A percentile compares a stretch with the other conserved stretches of the same genome.
Conservation (phyloP, 2,113 vertebrate species). For the Cromileptes altivelis region DNA sequence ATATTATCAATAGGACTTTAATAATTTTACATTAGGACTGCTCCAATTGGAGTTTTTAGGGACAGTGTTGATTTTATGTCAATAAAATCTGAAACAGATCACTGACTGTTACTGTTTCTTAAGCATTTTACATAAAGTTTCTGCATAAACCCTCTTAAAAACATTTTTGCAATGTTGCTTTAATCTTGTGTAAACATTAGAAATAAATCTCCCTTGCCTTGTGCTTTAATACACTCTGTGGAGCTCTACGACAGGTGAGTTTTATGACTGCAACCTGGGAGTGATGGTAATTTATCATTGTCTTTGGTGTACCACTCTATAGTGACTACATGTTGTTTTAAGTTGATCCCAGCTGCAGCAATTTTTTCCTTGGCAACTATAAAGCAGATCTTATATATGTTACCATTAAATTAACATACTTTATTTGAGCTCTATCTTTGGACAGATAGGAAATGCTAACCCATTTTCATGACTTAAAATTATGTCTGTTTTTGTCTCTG, state of each 20-base stretch:
- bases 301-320: no score
- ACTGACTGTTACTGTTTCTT: not conserved
- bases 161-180: not conserved
- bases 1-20: not conserved
- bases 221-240: not conserved
- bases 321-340: no score
- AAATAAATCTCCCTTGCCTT: not conserved
- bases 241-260: not conserved
- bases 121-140: not conserved
- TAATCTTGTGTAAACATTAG: not conserved
- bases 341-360: no score
- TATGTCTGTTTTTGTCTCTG: not conserved
- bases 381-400: not conserved
- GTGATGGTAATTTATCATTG: not conserved
- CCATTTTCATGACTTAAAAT: not conserved
- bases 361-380: no score
- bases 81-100: not conserved
- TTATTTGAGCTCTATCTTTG: not conserved
- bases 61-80: not conserved
- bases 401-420: not conserved
- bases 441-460: not conserved
- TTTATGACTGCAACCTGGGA: not conserved
- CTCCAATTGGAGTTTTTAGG: not conserved
- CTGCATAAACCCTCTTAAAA: not conserved
- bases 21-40: not conserved